phyloP scores from a whole-genome alignment of 2,888 invertebrate species.

The Rhodophaea formosa region DNA sequence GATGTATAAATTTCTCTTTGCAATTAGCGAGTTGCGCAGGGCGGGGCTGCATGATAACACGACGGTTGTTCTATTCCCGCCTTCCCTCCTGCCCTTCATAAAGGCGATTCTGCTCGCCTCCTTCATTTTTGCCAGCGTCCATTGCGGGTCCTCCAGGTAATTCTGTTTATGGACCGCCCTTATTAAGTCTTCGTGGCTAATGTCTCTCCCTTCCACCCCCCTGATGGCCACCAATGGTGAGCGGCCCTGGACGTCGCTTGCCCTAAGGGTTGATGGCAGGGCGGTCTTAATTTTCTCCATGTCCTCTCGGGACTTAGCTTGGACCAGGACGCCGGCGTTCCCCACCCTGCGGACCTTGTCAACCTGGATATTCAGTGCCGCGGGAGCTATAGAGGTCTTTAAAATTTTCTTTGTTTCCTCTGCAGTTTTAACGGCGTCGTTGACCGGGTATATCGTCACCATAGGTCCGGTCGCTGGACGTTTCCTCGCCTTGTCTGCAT shows the following conservation, averaged over 20 bases:
- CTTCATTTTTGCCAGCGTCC: neutral
- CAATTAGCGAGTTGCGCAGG: neutral
- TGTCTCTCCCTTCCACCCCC: neutral
- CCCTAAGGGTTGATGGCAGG: neutral
- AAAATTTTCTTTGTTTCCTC: conserved; percentile 19
- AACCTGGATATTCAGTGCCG: neutral
- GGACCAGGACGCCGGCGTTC: conserved; percentile 22
- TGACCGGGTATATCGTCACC: conserved; percentile 21
- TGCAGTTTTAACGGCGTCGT: neutral
- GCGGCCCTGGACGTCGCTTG: neutral
- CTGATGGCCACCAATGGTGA: conserved; percentile 11
- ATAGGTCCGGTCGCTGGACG: neutral
- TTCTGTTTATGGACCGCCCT: neutral
- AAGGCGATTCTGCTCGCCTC: neutral
- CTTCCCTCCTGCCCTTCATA: neutral
- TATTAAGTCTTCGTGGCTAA: neutral
- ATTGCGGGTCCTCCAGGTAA: neutral
- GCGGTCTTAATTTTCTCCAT: neutral
- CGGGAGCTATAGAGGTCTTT: neutral
- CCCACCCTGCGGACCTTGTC: conserved; percentile 19
- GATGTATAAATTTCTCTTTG: neutral
- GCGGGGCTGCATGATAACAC: conserved; percentile 11
- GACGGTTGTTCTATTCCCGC: neutral
- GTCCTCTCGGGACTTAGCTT: conserved; percentile 16
- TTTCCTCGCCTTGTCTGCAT: too few species aligned